A percentile compares a stretch with the other conserved stretches of the same genome.
phyloP scores from a whole-genome alignment of 1,140 invertebrate species.

The Cepaea nemoralis region DNA sequence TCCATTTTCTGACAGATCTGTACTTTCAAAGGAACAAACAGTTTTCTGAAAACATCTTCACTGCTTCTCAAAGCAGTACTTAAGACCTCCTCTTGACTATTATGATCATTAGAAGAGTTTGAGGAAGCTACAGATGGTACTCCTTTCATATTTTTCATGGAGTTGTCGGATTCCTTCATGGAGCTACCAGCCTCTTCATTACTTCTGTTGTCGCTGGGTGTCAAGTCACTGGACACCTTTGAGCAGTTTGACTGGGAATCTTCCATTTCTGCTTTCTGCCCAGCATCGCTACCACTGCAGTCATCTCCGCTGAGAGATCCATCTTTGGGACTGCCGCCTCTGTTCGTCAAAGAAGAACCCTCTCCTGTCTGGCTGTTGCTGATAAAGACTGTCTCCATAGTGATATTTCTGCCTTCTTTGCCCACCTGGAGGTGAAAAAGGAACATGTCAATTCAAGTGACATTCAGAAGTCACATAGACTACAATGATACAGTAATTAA shows the following conservation, averaged over 20 bases:
- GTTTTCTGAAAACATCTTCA: slow-evolving; percentile 44
- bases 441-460: too few species aligned
- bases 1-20: slow-evolving; percentile 14
- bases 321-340: slow-evolving; percentile 39
- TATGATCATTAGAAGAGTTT: slow-evolving; percentile 43
- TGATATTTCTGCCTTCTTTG: background rate
- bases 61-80: background rate
- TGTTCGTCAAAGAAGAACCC: background rate
- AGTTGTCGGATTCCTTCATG: slow-evolving; percentile 55
- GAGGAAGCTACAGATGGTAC: slow-evolving; percentile 28
- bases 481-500: too few species aligned
- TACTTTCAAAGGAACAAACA: slow-evolving; percentile 47
- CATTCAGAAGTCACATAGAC: too few species aligned
- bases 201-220: slow-evolving; percentile 57
- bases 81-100: slow-evolving; percentile 25
- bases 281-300: slow-evolving; percentile 38
- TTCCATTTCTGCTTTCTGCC: slow-evolving; percentile 44
- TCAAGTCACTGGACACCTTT: slow-evolving; percentile 53
- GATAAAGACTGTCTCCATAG: slow-evolving; percentile 36
- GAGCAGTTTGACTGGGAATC: slow-evolving; percentile 50
- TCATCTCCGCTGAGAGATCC: slow-evolving; percentile 38
- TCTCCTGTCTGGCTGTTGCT: background rate
- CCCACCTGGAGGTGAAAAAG: background rate
- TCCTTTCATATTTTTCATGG: slow-evolving; percentile 31
- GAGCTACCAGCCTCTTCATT: slow-evolving; percentile 58